These are phyloP conservation scores for Rhinogobio ventralis DNA, from an alignment of 2,797 vertebrate species.

Conservation along the genomic window DNA sequence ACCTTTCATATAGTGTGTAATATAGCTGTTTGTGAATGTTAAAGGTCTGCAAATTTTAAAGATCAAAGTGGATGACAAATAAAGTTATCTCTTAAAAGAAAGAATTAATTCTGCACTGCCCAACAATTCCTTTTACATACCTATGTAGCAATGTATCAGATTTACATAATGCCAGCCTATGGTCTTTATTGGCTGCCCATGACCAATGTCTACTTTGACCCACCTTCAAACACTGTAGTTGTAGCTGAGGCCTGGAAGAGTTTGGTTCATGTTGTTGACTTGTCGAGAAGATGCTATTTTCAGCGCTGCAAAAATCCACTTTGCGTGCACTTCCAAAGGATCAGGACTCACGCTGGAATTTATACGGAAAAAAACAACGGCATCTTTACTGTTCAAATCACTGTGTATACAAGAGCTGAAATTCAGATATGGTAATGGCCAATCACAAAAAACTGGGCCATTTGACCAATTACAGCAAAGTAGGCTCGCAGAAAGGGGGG, in stretches of 20 bases:
- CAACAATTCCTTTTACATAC: not conserved
- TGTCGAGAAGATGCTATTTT: not conserved
- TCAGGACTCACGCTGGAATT: not conserved
- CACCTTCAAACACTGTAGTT: not conserved
- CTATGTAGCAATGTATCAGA: not conserved
- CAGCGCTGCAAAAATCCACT: no score
- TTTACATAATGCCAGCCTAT: no score
- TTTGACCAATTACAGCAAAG: no score
- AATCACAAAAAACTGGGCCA: no score
- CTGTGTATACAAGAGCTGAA: no score
- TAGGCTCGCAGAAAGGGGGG: no score
- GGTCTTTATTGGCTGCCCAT: no score
- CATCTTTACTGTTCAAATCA: not conserved
- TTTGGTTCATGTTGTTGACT: not conserved
- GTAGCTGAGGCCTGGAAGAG: not conserved
- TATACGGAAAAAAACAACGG: not conserved
- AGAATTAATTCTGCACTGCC: not conserved
- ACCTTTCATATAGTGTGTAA: no score
- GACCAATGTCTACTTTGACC: no score
- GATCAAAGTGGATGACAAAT: no score
- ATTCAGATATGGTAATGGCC: no score
- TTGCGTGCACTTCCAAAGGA: not conserved
- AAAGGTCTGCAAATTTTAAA: not conserved
- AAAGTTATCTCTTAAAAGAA: not conserved
- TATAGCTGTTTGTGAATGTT: not conserved